These are phyloP conservation scores for Salpingus planirostris DNA, from an alignment of 2,888 invertebrate species.

Conservation along the genomic window DNA sequence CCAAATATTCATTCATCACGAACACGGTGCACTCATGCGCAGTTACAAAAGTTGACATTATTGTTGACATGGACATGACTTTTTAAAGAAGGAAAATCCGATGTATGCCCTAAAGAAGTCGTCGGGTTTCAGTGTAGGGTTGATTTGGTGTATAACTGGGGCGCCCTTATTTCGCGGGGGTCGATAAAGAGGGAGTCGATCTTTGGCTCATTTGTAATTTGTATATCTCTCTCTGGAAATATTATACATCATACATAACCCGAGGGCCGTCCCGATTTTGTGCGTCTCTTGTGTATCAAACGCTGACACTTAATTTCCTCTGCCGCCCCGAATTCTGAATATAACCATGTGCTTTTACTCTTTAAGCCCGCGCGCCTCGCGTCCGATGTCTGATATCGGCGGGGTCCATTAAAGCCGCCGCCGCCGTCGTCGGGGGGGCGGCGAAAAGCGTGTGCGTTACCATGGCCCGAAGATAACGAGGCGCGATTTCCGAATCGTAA, in stretches of 20 bases:
- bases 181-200: slow-evolving; percentile 25
- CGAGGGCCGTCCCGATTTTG: slow-evolving; percentile 23
- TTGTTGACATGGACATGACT: too few species aligned
- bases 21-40: too few species aligned
- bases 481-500: slow-evolving; percentile 6
- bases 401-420: slow-evolving; percentile 16
- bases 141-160: too few species aligned
- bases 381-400: slow-evolving; percentile 12
- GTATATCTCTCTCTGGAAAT: slow-evolving; percentile 24
- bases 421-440: too few species aligned
- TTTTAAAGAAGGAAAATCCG: too few species aligned
- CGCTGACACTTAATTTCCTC: slow-evolving; percentile 34
- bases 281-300: slow-evolving; percentile 31
- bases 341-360: slow-evolving; percentile 24
- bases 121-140: too few species aligned
- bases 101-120: too few species aligned
- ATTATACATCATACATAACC: too few species aligned
- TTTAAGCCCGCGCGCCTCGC: slow-evolving; percentile 13
- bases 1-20: too few species aligned
- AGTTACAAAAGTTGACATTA: too few species aligned
- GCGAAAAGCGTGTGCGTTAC: slow-evolving; percentile 3
- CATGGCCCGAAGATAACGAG: slow-evolving; percentile 1
- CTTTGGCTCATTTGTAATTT: slow-evolving; percentile 26
- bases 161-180: too few species aligned
- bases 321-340: slow-evolving; percentile 30